Percentiles rank a stretch among this genome's conserved stretches.
Conservation (phyloP, 2,797 vertebrate genomes). For the Pseudochirops cupreus region DNA sequence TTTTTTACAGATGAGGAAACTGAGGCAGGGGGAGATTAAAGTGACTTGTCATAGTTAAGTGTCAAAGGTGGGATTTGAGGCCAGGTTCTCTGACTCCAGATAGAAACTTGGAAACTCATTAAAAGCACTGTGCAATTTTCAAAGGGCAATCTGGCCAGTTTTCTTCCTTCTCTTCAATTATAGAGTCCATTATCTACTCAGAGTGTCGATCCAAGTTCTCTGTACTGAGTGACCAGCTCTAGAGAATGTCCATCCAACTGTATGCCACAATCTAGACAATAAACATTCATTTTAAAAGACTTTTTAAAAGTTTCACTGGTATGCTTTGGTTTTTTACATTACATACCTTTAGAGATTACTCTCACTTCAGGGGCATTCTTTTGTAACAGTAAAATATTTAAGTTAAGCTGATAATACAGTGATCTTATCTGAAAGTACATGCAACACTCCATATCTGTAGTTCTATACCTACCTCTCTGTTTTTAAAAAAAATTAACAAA, state of each 20-base stretch:
- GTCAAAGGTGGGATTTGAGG: background rate
- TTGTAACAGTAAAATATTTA: background rate
- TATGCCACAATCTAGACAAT: background rate
- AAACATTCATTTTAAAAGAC: background rate
- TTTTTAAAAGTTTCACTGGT: background rate
- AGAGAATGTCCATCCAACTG: background rate
- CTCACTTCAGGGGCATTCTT: background rate
- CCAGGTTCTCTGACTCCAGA: background rate
- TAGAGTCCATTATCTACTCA: background rate
- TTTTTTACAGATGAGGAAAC: background rate
- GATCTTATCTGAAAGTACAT: background rate
- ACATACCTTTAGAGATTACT: background rate
- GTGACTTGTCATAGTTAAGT: background rate
- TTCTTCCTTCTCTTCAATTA: background rate
- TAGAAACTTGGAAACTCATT: background rate
- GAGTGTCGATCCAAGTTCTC: background rate
- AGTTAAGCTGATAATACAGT: background rate
- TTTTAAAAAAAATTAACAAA: background rate
- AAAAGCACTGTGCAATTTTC: background rate
- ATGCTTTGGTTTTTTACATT: background rate
- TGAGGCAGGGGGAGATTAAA: background rate
- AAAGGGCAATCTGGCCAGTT: background rate
- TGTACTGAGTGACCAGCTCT: background rate
- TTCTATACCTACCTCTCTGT: background rate
- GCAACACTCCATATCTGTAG: background rate